Evolutionary conservation across 2,113 vertebrate genomes (phyloP).

Genomic region (Emydocephalus ijimae): DNA sequence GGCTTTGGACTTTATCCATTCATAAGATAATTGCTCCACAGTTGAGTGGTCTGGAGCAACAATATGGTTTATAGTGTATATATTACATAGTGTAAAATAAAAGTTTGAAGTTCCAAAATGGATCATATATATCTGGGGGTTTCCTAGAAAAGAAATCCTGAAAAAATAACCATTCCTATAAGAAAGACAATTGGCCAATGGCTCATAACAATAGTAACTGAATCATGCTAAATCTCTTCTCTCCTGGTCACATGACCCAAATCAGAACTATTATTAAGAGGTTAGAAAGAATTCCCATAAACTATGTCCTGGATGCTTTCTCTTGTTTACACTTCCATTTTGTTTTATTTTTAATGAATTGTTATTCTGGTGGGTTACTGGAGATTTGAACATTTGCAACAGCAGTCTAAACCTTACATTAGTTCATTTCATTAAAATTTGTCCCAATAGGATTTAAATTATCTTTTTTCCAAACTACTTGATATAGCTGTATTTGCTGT

Average conservation of each 20-base stretch:
- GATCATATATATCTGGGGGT: background rate
- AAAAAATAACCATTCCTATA: background rate
- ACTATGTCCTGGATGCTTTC: background rate
- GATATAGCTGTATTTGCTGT: background rate
- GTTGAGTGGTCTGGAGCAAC: background rate
- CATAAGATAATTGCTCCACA: background rate
- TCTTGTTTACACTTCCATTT: background rate
- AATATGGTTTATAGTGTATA: background rate
- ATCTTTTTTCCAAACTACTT: background rate
- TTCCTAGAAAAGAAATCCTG: background rate
- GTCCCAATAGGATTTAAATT: background rate
- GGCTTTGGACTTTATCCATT: background rate
- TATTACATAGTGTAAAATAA: background rate
- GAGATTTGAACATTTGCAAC: background rate
- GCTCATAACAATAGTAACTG: background rate
- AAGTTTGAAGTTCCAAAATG: background rate
- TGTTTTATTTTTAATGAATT: background rate
- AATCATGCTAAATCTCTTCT: background rate
- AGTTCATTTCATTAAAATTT: background rate
- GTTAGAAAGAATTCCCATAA: background rate
- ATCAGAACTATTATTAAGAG: background rate
- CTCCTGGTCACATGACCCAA: background rate
- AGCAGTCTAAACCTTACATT: background rate
- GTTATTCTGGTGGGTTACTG: background rate
- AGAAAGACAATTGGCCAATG: background rate